A percentile compares a stretch with the other conserved stretches of the same genome.
Evolutionary conservation across 2,113 vertebrate genomes (phyloP).

Genomic region (Solea senegalensis): DNA sequence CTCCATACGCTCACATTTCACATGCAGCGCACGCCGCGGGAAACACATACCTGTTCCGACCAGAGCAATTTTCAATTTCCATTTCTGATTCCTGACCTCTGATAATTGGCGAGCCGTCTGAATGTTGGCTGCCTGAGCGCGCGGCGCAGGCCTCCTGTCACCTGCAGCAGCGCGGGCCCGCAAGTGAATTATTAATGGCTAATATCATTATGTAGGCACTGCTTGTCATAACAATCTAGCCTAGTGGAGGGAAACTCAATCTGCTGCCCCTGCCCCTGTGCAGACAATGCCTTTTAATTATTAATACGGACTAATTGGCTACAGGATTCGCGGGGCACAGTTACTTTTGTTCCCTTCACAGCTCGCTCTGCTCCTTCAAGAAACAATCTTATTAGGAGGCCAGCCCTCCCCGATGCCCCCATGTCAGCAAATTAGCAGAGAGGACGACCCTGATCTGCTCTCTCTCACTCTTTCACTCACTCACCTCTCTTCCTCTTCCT

Average conservation of each 20-base stretch:
- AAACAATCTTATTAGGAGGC: constrained; percentile 84
- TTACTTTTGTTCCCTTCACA: constrained; percentile 91
- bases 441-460: constrained; percentile 66
- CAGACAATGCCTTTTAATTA: constrained; percentile 94
- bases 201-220: constrained; percentile 95
- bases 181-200: constrained; percentile 90
- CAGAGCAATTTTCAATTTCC: constrained; percentile 62
- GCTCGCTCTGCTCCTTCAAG: constrained; percentile 88
- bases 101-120: constrained; percentile 66
- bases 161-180: constrained; percentile 73
- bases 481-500: constrained; percentile 19
- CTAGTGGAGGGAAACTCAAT: constrained; percentile 87
- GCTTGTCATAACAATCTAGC: constrained; percentile 95
- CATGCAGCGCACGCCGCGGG: constrained; percentile 36
- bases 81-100: constrained; percentile 75
- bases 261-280: constrained; percentile 84
- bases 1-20: neutral
- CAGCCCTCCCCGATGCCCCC: constrained; percentile 74
- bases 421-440: constrained; percentile 88
- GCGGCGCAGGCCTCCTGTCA: constrained; percentile 67
- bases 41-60: constrained; percentile 32
- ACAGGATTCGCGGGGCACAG: constrained; percentile 92
- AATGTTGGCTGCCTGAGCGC: constrained; percentile 56
- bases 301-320: constrained; percentile 97
- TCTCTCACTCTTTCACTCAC: neutral